Evolutionary conservation across 2,113 vertebrate species (phyloP).

Genomic region (mouse (Mus musculus)): GRCm39 chr10:35338001-35338500

Average conservation of each 20-base stretch:
- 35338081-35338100: neutral
- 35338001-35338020: rapidly evolving
- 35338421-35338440: neutral
- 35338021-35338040: neutral
- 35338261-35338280: neutral
- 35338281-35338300: neutral
- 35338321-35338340: neutral
- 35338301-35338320: neutral
- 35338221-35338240: neutral
- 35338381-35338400: neutral
- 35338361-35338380: neutral
- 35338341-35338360: neutral
- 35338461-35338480: neutral
- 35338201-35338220: neutral
- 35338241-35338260: neutral
- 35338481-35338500: neutral
- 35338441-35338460: neutral
- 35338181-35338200: neutral
- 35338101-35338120: neutral
- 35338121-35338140: neutral
- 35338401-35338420: neutral
- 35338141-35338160: neutral
- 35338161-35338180: neutral
- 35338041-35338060: neutral
- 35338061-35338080: neutral